Conservation (phyloP, 2,797 vertebrate species). For the Lepilemur septentrionalis region DNA sequence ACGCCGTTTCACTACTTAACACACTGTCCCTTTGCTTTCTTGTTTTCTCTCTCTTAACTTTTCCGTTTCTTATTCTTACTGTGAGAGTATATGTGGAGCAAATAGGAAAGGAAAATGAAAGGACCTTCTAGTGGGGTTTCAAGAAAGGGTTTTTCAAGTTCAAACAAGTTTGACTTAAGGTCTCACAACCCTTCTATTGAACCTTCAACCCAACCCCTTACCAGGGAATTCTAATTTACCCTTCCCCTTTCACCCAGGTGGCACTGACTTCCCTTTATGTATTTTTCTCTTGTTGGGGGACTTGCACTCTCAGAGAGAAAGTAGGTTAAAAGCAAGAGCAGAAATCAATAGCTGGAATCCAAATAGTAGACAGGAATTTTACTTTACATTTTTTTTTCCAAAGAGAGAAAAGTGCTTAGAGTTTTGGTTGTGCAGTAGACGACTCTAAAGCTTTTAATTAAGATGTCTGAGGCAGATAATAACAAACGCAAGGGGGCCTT, state of each 20-base stretch:
- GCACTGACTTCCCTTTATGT: not conserved
- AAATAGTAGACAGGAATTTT: constrained; percentile 22
- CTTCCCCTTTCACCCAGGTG: not conserved
- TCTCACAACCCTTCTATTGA: constrained; percentile 16
- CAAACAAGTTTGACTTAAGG: constrained; percentile 8
- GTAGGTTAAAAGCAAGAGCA: constrained; percentile 40
- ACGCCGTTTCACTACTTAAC: not conserved
- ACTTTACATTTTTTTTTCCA: not conserved
- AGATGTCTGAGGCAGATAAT: constrained; percentile 57
- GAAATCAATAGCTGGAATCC: constrained; percentile 62
- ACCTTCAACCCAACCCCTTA: not conserved
- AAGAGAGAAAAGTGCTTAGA: constrained; percentile 53
- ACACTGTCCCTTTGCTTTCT: not conserved
- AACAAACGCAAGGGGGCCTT: constrained; percentile 1
- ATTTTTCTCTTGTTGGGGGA: constrained; percentile 9
- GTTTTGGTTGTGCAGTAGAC: constrained; percentile 46
- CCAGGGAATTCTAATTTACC: not conserved
- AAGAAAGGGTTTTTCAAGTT: constrained; percentile 50
- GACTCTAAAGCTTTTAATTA: constrained; percentile 58
- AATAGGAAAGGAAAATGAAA: not conserved
- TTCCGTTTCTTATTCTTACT: not conserved
- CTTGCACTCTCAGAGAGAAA: constrained; percentile 24
- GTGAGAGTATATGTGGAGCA: not conserved
- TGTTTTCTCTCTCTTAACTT: not conserved
- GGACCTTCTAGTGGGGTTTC: constrained; percentile 1